A percentile compares a stretch with the other conserved stretches of the same genome.
Conservation (phyloP, 2,797 vertebrate species). For the Gymnoscopelus microlampas region DNA sequence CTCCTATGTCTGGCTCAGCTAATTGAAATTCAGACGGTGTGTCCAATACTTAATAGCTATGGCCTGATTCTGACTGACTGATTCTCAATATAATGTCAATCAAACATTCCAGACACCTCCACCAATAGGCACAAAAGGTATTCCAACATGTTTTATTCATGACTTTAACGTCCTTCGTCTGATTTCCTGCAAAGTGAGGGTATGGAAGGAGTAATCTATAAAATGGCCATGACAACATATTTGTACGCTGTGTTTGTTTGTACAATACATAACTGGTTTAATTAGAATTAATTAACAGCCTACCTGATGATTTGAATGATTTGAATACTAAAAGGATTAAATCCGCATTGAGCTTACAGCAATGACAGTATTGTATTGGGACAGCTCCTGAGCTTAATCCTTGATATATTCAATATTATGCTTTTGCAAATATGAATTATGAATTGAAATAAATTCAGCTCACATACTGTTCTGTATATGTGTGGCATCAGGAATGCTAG, state of each 20-base stretch:
- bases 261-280: conserved; percentile 54
- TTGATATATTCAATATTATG: conserved; percentile 18
- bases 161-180: conserved; percentile 54
- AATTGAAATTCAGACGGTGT: conserved; percentile 65
- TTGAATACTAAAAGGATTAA: conserved; percentile 51
- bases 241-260: conserved; percentile 32
- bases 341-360: conserved; percentile 26
- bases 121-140: conserved; percentile 68
- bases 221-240: conserved; percentile 18
- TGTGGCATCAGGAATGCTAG: background rate
- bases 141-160: conserved; percentile 78
- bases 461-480: conserved; percentile 11
- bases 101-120: conserved; percentile 73
- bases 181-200: conserved; percentile 54
- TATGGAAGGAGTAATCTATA: conserved; percentile 12
- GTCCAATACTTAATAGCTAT: conserved; percentile 58
- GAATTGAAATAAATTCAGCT: conserved; percentile 5
- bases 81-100: conserved; percentile 76
- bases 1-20: conserved; percentile 53
- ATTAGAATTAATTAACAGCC: conserved; percentile 64
- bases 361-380: conserved; percentile 26
- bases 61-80: conserved; percentile 72
- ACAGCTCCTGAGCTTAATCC: conserved; percentile 4
- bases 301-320: conserved; percentile 29
- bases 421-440: conserved; percentile 26